These are phyloP conservation scores for Malurus melanocephalus DNA, from an alignment of 2,113 vertebrate species.

Conservation along the genomic window DNA sequence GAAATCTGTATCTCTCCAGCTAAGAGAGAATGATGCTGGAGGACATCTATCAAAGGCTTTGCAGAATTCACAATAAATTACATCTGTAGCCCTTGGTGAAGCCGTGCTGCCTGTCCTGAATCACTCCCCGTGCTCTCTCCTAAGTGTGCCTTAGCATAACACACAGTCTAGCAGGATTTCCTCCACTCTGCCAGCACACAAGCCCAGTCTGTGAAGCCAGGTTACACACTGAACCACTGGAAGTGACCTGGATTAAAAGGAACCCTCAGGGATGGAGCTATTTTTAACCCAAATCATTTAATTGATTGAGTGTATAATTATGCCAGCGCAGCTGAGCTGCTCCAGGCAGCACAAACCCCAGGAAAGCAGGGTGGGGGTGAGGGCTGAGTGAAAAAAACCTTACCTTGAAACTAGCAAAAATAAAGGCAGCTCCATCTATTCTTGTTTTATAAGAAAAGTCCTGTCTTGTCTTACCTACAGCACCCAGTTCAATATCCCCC, in stretches of 20 bases:
- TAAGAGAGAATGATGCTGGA: not conserved
- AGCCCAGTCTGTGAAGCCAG: not conserved
- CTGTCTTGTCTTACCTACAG: not conserved
- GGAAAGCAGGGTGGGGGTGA: not conserved
- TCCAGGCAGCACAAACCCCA: not conserved
- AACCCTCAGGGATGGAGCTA: not conserved
- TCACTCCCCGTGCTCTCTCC: not conserved
- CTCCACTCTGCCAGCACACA: not conserved
- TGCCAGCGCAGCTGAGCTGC: not conserved
- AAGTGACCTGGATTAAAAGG: not conserved
- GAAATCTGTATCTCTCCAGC: not conserved
- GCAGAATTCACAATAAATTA: not conserved
- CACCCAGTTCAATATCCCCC: not conserved
- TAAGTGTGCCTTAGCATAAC: not conserved
- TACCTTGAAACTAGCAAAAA: not conserved
- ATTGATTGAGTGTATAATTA: not conserved
- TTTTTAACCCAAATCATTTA: conserved; percentile 12
- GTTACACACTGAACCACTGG: not conserved
- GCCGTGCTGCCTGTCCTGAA: rapidly evolving
- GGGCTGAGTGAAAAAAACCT: not conserved
- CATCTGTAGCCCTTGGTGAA: not conserved
- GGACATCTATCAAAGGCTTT: not conserved
- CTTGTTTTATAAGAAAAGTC: not conserved
- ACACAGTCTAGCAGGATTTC: not conserved
- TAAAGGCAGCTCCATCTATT: not conserved